Evolutionary conservation across 2,797 vertebrate species (phyloP).

Genomic region (Synanceia verrucosa): DNA sequence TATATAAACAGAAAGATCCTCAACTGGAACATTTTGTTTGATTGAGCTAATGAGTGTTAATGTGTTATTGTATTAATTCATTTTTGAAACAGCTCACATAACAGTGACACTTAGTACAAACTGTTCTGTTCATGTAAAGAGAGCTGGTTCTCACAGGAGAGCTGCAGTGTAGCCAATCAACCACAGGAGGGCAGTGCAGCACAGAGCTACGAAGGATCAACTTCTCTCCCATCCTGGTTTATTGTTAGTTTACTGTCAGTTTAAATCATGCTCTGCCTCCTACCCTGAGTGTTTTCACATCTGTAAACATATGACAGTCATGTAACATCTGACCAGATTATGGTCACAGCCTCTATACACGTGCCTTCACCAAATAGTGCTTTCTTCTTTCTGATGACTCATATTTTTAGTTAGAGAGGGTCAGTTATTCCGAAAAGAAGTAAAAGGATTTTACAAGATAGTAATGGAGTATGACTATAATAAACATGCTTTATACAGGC

Average conservation of each 20-base stretch:
- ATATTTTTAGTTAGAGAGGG: not conserved
- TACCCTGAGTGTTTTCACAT: not conserved
- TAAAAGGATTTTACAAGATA: not conserved
- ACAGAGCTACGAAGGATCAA: not conserved
- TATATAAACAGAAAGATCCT: too few relatives aligned
- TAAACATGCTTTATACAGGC: not conserved
- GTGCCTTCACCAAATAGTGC: not conserved
- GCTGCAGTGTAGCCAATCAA: not conserved
- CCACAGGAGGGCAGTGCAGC: conserved; percentile 53
- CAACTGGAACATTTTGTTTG: too few relatives aligned
- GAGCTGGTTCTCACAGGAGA: too few relatives aligned
- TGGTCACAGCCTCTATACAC: too few relatives aligned
- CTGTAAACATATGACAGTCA: not conserved
- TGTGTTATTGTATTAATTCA: too few relatives aligned
- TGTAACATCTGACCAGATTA: too few relatives aligned
- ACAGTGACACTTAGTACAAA: too few relatives aligned
- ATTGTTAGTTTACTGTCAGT: not conserved
- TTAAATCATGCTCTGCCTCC: not conserved
- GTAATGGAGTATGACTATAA: not conserved
- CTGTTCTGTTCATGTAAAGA: too few relatives aligned
- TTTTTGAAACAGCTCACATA: too few relatives aligned
- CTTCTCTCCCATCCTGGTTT: not conserved
- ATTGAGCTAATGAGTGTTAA: too few relatives aligned
- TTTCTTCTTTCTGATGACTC: not conserved
- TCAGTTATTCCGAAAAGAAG: not conserved